Evolutionary conservation across 2,888 invertebrate species (phyloP), one percentile per base, ranked within the genome.

Genomic region (Andrena haemorrhoa): DNA sequence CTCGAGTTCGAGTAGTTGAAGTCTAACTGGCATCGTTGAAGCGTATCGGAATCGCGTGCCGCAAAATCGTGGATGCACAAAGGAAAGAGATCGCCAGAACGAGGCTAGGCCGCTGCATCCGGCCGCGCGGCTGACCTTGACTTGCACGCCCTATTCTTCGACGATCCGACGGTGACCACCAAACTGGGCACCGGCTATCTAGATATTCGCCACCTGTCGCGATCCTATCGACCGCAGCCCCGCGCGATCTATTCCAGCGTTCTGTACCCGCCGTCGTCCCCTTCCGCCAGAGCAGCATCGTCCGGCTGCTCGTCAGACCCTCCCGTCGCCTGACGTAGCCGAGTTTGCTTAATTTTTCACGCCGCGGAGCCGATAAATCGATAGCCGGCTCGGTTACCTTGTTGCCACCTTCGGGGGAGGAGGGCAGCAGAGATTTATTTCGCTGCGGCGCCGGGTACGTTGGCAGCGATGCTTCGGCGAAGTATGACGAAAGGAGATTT

Each of bases 41-140:
- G 74, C 83, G 70, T 70, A 77, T 83, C 74, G 51, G 75, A 71
- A 81, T 70, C 53, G 65, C 58, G 41, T 53, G 64, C 51, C 41
- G 75, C 53, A 80, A 77, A 76, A 63, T 70, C 77, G 61, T n/a
- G 49, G 70, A 79, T 77, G 58, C 83, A 82, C 74, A 83, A 81
- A 82, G 71, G 77, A 73, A 74, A 71, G 64, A 82, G 74, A 81
- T 64, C 58, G 73, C 56, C 73, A 51, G 79, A 82, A 73, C 77
- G 66, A 76, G 75, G 65, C 72, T 84, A 82, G 84, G 82, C 82
- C 71, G 77, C 75, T 84, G 84, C 84, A 86, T 86, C 86, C 84
- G 82, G 84, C 74, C 86, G 72, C 68, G 31, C 68, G 73, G 68
- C 80, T 82, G 84, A 86, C 86, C 86, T 86, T 86, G 84, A 65